Conservation (phyloP, 2,888 invertebrate species). For the Ophion ventricosus region DNA sequence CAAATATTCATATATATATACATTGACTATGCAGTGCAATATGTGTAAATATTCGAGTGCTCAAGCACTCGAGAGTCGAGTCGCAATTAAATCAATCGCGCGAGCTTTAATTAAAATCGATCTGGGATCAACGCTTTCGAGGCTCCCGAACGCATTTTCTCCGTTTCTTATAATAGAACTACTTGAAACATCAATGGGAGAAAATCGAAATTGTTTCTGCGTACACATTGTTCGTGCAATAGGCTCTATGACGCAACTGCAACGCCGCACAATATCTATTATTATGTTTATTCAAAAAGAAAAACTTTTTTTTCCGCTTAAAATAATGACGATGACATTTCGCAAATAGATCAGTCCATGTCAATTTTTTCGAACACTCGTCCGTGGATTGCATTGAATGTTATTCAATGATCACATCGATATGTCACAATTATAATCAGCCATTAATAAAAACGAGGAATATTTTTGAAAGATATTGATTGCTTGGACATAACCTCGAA, state of each 20-base stretch:
- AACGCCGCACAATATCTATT: background rate
- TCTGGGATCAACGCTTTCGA: slow-evolving; percentile 52
- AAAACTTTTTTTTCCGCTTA: background rate
- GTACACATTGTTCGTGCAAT: background rate
- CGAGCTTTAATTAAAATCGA: slow-evolving; percentile 57
- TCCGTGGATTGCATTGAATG: too few relatives aligned
- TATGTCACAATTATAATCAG: too few relatives aligned
- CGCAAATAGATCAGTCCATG: too few relatives aligned
- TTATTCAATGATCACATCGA: too few relatives aligned
- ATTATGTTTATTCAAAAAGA: background rate
- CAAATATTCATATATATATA: slow-evolving; percentile 15
- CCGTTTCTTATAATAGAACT: slow-evolving; percentile 40
- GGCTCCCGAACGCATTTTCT: slow-evolving; percentile 17
- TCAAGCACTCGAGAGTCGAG: slow-evolving; percentile 55
- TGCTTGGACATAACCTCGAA: too few relatives aligned
- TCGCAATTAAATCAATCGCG: slow-evolving; percentile 56
- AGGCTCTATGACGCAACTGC: background rate
- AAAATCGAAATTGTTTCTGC: background rate
- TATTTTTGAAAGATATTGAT: too few relatives aligned
- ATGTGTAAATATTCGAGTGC: slow-evolving; percentile 48
- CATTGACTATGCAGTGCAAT: background rate
- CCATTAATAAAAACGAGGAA: too few relatives aligned
- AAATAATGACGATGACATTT: too few relatives aligned
- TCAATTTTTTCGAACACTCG: too few relatives aligned
- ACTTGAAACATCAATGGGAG: slow-evolving; percentile 7